Evolutionary conservation across 2,797 vertebrate species (phyloP).

Genomic region (Thamnophis elegans): DNA sequence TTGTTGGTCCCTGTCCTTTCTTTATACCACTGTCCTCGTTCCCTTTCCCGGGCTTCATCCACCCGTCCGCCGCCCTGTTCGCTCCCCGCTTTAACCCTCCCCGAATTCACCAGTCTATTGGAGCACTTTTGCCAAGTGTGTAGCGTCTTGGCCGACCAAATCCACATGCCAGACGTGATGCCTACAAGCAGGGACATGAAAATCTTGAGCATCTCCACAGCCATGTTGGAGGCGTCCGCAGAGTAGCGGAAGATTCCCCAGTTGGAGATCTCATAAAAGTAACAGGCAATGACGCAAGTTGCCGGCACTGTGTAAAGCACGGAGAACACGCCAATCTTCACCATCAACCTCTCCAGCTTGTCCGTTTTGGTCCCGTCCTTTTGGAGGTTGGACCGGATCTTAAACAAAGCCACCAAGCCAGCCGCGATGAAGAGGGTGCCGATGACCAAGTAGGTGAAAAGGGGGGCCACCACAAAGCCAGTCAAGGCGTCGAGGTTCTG

Average conservation of each 20-base stretch:
- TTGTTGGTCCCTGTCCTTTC: neutral
- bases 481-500: slow-evolving; percentile 94
- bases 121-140: slow-evolving; percentile 98
- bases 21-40: slow-evolving; percentile 95
- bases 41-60: slow-evolving; percentile 92
- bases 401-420: slow-evolving; percentile 94
- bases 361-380: slow-evolving; percentile 98
- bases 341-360: slow-evolving; percentile 96
- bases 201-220: slow-evolving; percentile 96
- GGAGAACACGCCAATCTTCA: slow-evolving; percentile 97
- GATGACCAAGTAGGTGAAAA: slow-evolving; percentile 95
- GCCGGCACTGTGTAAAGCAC: slow-evolving; percentile 96
- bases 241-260: slow-evolving; percentile 89
- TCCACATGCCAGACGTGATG: slow-evolving; percentile 99
- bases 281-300: slow-evolving; percentile 94
- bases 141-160: slow-evolving; percentile 98
- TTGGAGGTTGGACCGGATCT: slow-evolving; percentile 97
- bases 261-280: slow-evolving; percentile 95
- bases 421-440: slow-evolving; percentile 96
- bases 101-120: slow-evolving; percentile 85
- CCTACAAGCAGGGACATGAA: slow-evolving; percentile 98
- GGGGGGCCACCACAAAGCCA: slow-evolving; percentile 93
- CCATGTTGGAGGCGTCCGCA: slow-evolving; percentile 88
- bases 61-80: slow-evolving; percentile 83
- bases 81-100: slow-evolving; percentile 83